phyloP scores from a whole-genome alignment of 64 coral and sea anemone genomes.

The Montipora efflorescens region DNA sequence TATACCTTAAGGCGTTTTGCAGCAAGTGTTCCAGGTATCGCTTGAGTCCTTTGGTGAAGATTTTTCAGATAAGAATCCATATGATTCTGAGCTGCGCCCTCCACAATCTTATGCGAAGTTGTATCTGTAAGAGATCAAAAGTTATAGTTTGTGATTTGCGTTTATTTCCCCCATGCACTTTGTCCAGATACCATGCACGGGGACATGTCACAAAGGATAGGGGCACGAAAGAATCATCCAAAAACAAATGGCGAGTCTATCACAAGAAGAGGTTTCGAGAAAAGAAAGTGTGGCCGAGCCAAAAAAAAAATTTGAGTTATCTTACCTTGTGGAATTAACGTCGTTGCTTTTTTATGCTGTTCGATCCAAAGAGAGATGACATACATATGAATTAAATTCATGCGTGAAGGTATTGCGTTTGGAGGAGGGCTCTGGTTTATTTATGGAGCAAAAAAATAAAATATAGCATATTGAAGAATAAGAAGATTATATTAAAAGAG shows the following conservation, averaged over 20 bases:
- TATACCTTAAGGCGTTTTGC: constrained; percentile 90
- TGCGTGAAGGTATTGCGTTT: not conserved
- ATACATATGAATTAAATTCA: not conserved
- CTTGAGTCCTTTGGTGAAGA: constrained; percentile 81
- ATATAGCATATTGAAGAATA: not conserved
- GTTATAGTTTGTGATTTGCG: not conserved
- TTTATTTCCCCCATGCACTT: not conserved
- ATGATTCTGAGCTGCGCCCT: constrained; percentile 16
- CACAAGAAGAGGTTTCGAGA: no score
- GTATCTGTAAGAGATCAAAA: not conserved
- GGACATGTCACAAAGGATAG: not conserved
- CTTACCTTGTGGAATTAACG: not conserved
- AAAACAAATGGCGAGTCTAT: no score
- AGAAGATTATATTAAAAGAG: not conserved
- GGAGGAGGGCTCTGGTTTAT: no score
- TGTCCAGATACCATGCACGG: no score
- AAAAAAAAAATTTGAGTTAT: not conserved
- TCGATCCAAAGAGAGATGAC: not conserved
- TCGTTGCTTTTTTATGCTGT: not conserved
- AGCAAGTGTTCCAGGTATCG: constrained; percentile 84
- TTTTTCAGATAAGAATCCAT: constrained; percentile 78
- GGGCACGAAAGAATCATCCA: not conserved
- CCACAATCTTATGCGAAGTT: not conserved
- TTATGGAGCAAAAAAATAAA: no score
- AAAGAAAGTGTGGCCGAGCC: no score